Percentiles rank a stretch among this genome's conserved stretches.
These are phyloP conservation scores for Tenthredo amoena DNA, from an alignment of 2,888 invertebrate species.

Conservation along the genomic window DNA sequence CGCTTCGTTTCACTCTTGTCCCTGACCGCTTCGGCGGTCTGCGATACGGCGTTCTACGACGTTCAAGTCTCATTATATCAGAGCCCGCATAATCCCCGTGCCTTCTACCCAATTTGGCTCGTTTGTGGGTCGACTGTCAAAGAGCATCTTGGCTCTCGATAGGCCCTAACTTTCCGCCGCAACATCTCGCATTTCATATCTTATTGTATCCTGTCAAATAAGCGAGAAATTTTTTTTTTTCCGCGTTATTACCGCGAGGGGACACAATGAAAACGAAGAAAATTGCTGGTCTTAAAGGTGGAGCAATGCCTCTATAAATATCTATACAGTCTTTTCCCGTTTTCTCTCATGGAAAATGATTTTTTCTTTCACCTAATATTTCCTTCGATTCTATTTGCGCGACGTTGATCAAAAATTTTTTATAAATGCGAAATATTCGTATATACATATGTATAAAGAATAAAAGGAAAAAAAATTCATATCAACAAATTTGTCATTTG, in stretches of 20 bases:
- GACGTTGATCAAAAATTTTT: neutral
- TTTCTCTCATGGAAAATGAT: neutral
- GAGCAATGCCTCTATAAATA: neutral
- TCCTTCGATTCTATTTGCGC: neutral
- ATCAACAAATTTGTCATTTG: neutral
- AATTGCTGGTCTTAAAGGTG: neutral
- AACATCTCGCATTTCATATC: neutral
- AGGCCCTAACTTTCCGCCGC: conserved; percentile 17
- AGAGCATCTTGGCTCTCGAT: conserved; percentile 50
- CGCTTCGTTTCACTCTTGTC: neutral
- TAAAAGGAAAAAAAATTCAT: neutral
- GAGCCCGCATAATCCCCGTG: conserved; percentile 38
- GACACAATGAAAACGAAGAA: conserved; percentile 1
- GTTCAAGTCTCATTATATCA: conserved; percentile 50
- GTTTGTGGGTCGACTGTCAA: conserved; percentile 53
- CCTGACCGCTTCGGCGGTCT: conserved; percentile 21
- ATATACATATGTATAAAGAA: neutral
- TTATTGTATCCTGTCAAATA: conserved; percentile 21
- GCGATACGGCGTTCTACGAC: conserved; percentile 38
- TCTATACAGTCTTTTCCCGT: neutral
- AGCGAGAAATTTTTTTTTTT: neutral
- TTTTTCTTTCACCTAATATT: neutral
- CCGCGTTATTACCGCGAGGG: neutral
- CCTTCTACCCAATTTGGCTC: conserved; percentile 59
- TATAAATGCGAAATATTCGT: neutral